Conservation (phyloP, 1,140 invertebrate genomes). For the Chelonus insularis region DNA sequence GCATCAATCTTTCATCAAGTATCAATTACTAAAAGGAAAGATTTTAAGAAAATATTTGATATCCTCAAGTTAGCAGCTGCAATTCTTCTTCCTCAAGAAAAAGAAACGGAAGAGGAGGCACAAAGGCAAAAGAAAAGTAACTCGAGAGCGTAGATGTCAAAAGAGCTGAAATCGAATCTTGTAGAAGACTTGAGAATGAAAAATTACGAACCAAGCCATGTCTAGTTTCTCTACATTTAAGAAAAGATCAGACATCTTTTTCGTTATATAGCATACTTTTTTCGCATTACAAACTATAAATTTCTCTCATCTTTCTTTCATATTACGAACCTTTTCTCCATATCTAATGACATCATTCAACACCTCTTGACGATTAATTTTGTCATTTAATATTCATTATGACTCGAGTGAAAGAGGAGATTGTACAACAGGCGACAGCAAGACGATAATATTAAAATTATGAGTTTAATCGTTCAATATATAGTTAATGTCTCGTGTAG, state of each 20-base stretch:
- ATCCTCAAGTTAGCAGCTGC: neutral
- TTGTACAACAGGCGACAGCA: slow-evolving; percentile 20
- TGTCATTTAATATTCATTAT: slow-evolving; percentile 30
- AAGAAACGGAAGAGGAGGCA: slow-evolving; percentile 35
- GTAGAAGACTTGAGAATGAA: slow-evolving; percentile 22
- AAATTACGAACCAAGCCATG: slow-evolving; percentile 33
- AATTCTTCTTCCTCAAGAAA: slow-evolving; percentile 23
- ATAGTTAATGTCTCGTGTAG: neutral
- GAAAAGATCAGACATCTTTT: neutral
- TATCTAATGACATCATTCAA: slow-evolving; percentile 11
- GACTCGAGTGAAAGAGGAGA: slow-evolving; percentile 1
- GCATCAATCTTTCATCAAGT: too few species aligned
- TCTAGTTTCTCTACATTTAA: neutral
- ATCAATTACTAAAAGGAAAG: neutral
- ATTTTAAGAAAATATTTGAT: slow-evolving; percentile 13
- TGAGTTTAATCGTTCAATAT: slow-evolving; percentile 34
- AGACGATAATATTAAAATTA: slow-evolving; percentile 30
- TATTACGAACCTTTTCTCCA: neutral
- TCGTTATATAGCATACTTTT: neutral
- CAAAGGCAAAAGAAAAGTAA: slow-evolving; percentile 12
- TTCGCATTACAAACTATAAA: neutral
- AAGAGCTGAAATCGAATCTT: slow-evolving; percentile 41
- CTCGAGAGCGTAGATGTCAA: slow-evolving; percentile 10
- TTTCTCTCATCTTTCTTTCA: neutral
- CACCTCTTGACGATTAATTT: slow-evolving; percentile 35